phyloP scores from a whole-genome alignment of 2,888 invertebrate genomes.

The Drosophila gaucha region DNA sequence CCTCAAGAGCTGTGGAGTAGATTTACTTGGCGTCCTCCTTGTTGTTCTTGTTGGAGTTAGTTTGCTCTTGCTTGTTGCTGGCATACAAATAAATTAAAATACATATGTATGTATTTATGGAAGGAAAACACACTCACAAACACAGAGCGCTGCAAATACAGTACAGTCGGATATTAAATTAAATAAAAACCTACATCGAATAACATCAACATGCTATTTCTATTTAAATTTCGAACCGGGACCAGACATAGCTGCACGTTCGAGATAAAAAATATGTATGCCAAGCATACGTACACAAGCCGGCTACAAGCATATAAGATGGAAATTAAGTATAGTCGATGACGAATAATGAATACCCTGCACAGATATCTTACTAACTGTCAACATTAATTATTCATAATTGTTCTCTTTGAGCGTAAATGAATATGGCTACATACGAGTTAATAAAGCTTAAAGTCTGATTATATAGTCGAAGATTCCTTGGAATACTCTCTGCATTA shows the following conservation, averaged over 20 bases:
- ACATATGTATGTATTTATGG: conserved; percentile 53
- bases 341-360: conserved; percentile 5
- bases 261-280: conserved; percentile 67
- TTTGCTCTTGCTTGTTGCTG: conserved; percentile 35
- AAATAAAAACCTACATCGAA: conserved; percentile 70
- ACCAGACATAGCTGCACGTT: conserved; percentile 70
- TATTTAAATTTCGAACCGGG: conserved; percentile 71
- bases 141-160: conserved; percentile 4
- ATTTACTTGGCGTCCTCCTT: conserved; percentile 11
- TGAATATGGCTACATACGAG: not conserved
- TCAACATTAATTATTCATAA: no score
- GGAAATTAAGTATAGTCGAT: not conserved
- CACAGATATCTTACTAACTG: not conserved
- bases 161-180: conserved; percentile 60
- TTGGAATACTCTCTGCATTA: conserved; percentile 9
- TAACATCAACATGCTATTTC: conserved; percentile 71
- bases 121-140: conserved; percentile 2
- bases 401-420: not conserved
- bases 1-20: conserved; percentile 40
- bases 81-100: conserved; percentile 62
- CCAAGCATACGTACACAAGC: conserved; percentile 20
- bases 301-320: conserved; percentile 1
- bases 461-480: not conserved
- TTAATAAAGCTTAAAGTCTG: no score
- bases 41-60: conserved; percentile 25